A percentile compares a stretch with the other conserved stretches of the same genome.
Evolutionary conservation across 2,113 vertebrate genomes (phyloP).

Genomic region (Myotis brandtii): DNA sequence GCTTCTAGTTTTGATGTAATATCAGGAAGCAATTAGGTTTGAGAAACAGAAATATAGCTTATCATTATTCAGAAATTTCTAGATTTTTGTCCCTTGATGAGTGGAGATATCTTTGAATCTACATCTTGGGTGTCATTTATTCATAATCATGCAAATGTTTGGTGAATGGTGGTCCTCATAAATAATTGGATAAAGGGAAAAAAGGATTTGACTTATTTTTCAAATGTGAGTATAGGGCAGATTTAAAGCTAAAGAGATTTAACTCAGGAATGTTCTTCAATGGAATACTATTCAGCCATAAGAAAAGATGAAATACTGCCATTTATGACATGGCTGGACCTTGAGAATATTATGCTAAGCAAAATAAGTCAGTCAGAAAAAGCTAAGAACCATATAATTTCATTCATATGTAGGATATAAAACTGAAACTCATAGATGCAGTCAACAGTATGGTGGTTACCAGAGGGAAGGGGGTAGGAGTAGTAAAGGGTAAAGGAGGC

Average conservation of each 20-base stretch:
- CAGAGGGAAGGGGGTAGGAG: neutral
- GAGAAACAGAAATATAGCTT: neutral
- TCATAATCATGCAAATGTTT: constrained; percentile 18
- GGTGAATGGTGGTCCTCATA: neutral
- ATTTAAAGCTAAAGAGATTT: constrained; percentile 26
- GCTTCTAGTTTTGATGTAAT: neutral
- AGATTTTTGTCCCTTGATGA: neutral
- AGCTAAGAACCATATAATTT: neutral
- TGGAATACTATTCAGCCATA: neutral
- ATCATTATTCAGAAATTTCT: constrained; percentile 33
- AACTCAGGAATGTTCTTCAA: constrained; percentile 11
- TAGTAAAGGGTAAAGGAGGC: neutral
- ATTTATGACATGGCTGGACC: neutral
- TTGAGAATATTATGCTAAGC: neutral
- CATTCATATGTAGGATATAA: neutral
- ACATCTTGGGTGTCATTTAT: neutral
- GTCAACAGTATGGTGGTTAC: neutral
- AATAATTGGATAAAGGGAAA: neutral
- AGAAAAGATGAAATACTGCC: neutral
- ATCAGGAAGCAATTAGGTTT: constrained; percentile 9
- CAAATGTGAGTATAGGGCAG: neutral
- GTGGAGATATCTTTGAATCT: constrained; percentile 16
- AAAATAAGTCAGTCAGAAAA: neutral
- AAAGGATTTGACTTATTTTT: constrained; percentile 4
- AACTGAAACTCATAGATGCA: neutral